A percentile compares a stretch with the other conserved stretches of the same genome.
Conservation (phyloP, 2,797 vertebrate species). For the Carcharodon carcharias region DNA sequence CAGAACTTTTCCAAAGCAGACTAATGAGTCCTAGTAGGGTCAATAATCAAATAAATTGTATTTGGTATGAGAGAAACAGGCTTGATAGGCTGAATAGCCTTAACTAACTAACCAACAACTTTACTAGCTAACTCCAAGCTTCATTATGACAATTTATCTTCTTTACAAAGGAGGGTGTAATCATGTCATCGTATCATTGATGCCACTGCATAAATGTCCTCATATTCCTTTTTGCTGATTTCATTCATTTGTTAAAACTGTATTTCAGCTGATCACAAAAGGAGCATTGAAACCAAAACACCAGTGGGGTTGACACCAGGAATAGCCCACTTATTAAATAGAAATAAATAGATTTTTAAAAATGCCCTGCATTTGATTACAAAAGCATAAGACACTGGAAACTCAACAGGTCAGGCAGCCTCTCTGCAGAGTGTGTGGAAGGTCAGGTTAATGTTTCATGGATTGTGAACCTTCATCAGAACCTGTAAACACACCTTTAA, state of each 20-base stretch:
- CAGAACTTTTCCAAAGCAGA: neutral
- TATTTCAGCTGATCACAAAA: too few species aligned
- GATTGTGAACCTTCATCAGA: neutral
- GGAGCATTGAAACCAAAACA: too few species aligned
- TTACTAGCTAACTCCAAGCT: neutral
- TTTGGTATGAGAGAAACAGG: neutral
- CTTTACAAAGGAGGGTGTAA: neutral
- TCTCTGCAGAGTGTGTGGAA: neutral
- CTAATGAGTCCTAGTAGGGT: neutral
- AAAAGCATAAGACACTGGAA: neutral
- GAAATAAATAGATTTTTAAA: too few species aligned
- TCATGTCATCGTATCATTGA: neutral
- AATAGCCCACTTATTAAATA: too few species aligned
- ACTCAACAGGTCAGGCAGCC: neutral
- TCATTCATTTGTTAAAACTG: neutral
- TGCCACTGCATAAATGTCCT: neutral
- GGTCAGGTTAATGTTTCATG: neutral
- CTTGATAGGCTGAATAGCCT: neutral
- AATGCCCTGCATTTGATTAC: neutral
- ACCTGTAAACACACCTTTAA: neutral
- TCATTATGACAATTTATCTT: neutral
- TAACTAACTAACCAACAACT: neutral
- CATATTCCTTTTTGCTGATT: neutral
- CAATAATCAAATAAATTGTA: neutral
- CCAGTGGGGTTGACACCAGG: too few species aligned